phyloP scores from a whole-genome alignment of 1,140 invertebrate species.

The Euwallacea fornicatus region DNA sequence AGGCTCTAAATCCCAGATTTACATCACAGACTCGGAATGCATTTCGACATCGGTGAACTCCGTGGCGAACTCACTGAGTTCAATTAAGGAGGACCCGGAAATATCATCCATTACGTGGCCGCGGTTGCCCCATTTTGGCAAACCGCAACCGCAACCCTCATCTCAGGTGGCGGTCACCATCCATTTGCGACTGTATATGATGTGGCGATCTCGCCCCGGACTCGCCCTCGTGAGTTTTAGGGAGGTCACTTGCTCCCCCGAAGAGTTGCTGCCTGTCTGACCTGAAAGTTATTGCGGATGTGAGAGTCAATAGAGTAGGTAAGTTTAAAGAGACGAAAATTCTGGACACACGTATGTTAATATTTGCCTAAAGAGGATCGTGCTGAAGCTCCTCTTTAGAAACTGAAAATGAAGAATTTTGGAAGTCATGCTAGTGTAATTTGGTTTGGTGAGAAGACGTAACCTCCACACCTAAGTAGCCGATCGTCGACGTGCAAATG shows the following conservation, averaged over 20 bases:
- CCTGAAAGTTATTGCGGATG: constrained; percentile 33
- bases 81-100: constrained; percentile 45
- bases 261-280: constrained; percentile 51
- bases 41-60: constrained; percentile 44
- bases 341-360: no score
- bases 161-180: constrained; percentile 49
- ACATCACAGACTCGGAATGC: constrained; percentile 42
- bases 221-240: constrained; percentile 39
- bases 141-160: constrained; percentile 27
- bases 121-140: constrained; percentile 5
- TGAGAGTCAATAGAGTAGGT: no score
- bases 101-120: constrained; percentile 35
- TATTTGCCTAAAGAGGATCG: no score
- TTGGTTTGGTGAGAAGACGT: no score
- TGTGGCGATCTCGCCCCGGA: constrained; percentile 37
- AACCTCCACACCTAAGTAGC: no score
- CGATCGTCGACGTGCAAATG: no score
- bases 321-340: no score
- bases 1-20: background rate
- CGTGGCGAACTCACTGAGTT: constrained; percentile 42
- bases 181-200: constrained; percentile 46
- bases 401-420: no score
- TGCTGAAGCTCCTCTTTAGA: no score
- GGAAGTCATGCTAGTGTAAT: no score
- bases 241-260: constrained; percentile 49